Base-by-base conservation (phyloP, 2,888 invertebrate genomes). In the Scaptodrosophila latifasciaeformis region DNA sequence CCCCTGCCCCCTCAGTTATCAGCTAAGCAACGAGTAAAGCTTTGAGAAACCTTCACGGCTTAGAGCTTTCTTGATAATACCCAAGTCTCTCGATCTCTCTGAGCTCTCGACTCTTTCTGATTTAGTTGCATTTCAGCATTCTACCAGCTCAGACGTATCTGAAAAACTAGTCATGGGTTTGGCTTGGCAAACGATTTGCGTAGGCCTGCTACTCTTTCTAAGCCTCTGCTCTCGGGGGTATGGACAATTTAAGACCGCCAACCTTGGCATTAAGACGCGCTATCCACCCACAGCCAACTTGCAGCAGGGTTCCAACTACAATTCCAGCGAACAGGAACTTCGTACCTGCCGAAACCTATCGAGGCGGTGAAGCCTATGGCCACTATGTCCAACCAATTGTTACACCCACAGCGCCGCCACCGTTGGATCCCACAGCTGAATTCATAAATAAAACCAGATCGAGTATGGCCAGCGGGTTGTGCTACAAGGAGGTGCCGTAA, bases 401-500 rank as follows among this genome's bases (percentile, higher is more conserved):
- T 13, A 10, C 10, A 13, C 37, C 5, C 15, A 9, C 37, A 4
- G 10, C 13, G 18, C 3, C 91, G n/a, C 46, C 53, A 1, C 7
- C 46, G 3, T 55, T 83, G 1, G 86, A 86, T 54, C 76, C 81
- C 43, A 84, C 81, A 1, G 84, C 84, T 4, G 66, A 83, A 40
- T 86, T 86, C 40, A 81, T 86, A 35, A 86, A 86, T 49, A 74
- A 75, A 31, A 87, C 87, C 6, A 82, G 88, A 5, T 77, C 81
- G 0, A 69, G 71, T 1, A 86, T 86, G 77, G 75, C 85, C 34
- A 74, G 82, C 37, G 86, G 86, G 2, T 46, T 86, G 46, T 87
- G 86, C 52, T 80, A 62, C 51, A 85, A 70, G 49, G 86, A 87
- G 81, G 87, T 87, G 37, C 84, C 85, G 86, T 87, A 82, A 86